phyloP scores from a whole-genome alignment of 2,113 vertebrate genomes.

The Elaphurus davidianus region DNA sequence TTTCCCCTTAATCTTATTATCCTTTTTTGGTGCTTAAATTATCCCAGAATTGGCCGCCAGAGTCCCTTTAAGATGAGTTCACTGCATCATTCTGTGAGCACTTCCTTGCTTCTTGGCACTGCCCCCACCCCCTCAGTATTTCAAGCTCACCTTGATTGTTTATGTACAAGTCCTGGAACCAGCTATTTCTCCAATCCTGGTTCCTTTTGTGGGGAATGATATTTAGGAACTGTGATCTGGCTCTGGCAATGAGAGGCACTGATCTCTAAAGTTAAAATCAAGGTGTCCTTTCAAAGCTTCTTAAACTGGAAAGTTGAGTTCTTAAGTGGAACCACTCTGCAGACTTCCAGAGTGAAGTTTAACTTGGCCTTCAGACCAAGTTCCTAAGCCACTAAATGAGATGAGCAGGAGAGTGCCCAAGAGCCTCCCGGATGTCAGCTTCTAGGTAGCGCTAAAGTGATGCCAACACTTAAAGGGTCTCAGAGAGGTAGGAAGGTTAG shows the following conservation, averaged over 20 bases:
- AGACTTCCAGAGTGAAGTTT: background rate
- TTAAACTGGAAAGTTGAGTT: background rate
- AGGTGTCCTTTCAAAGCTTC: background rate
- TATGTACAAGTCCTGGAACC: no score
- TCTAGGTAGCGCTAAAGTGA: background rate
- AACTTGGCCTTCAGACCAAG: background rate
- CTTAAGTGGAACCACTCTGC: background rate
- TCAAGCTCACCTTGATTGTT: background rate
- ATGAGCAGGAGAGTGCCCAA: background rate
- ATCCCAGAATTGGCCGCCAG: background rate
- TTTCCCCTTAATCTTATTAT: background rate
- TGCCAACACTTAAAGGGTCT: background rate
- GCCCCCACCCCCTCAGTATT: background rate
- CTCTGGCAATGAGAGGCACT: rapidly evolving
- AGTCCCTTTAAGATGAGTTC: background rate
- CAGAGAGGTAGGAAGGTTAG: constrained; percentile 3
- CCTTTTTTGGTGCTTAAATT: background rate
- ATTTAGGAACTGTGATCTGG: background rate
- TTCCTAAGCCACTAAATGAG: background rate
- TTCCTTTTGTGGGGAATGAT: background rate
- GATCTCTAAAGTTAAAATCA: background rate
- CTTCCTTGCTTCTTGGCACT: background rate
- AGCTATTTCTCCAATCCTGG: background rate
- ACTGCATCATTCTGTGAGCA: background rate
- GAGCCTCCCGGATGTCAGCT: background rate